Evolutionary conservation across 2,797 vertebrate genomes (phyloP).

Genomic region (Heteromormyrus szaboi): DNA sequence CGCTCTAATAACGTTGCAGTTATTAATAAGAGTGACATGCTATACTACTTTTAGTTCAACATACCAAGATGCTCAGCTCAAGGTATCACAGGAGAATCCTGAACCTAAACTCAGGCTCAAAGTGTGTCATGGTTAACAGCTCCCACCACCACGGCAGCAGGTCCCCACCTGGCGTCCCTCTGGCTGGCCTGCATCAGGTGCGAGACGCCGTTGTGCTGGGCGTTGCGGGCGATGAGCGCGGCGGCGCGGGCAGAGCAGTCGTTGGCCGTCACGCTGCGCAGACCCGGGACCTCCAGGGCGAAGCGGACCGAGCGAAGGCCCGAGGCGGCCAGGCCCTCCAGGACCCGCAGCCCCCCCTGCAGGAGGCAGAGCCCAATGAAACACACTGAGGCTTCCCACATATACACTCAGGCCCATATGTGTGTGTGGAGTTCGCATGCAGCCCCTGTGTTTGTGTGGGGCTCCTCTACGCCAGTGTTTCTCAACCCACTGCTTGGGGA

Average conservation of each 20-base stretch:
- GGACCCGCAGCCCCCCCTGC: constrained; percentile 70
- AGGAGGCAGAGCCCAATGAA: not conserved
- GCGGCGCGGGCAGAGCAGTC: constrained; percentile 76
- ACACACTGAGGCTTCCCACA: not conserved
- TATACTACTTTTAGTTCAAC: not conserved
- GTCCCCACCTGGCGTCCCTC: constrained; percentile 74
- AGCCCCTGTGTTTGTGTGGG: not conserved
- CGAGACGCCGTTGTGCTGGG: constrained; percentile 64
- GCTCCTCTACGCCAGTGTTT: not conserved
- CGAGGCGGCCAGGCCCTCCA: constrained; percentile 83
- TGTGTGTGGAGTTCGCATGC: not conserved
- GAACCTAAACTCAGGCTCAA: not conserved
- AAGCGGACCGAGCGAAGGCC: constrained; percentile 86
- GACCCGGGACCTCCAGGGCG: constrained; percentile 79
- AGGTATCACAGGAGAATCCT: not conserved
- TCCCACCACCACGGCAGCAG: not conserved
- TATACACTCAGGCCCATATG: not conserved
- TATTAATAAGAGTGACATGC: not conserved
- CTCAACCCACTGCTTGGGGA: not conserved
- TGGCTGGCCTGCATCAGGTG: constrained; percentile 71
- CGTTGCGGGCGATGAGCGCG: constrained; percentile 70
- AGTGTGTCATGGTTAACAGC: too few relatives aligned
- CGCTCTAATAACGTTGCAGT: not conserved
- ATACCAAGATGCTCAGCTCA: not conserved
- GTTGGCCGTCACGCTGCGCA: constrained; percentile 73